Base-by-base conservation (phyloP, 2,113 vertebrate species). In the Nannospalax galili region DNA sequence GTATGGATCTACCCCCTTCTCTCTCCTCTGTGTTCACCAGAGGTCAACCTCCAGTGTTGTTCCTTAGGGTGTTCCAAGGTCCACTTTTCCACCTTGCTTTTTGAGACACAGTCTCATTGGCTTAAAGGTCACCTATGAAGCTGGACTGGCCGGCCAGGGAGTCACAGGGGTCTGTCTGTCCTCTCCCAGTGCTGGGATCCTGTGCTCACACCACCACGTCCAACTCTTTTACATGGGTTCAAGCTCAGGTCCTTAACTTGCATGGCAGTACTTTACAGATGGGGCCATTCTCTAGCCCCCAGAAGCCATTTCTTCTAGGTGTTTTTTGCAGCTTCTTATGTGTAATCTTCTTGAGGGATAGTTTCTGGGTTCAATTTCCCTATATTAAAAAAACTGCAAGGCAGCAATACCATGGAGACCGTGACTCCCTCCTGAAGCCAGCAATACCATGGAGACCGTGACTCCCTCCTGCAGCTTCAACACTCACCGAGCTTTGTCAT, bases 361-460 rank as follows among this genome's bases (percentile, higher is more conserved):
- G 30, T 72, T 20, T 77, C 62, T 74, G 20, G 35, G 17, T 45
- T 82, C 28, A 62, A 42, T 37, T 81, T 28, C 4, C 20, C 19
- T 62, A 30, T 32, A 82, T 81, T 92, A 91, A 69, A 42, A 56
- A 93, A 94, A 86, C 60, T n/a, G n/a, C n/a, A n/a, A n/a, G n/a
- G n/a, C 40, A 24, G 30, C 60, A 96, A 95, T n/a, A 60, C 62
- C 80, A 82, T 20, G 22, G 64, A 92, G 48, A 37, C 35, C 20
- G 62, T 37, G 78, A 40, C 40, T 81, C 52, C 72, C 19, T 7
- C 73, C 73, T 78, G 14, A n/a, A n/a, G n/a, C 62, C 40, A 24
- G 30, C 60, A 96, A 95, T n/a, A 60, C 62, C 80, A 82, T 20
- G 22, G 64, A 92, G 48, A 37, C 35, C 20, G 62, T 37, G 78